A percentile compares a stretch with the other conserved stretches of the same genome.
phyloP scores from a whole-genome alignment of 2,797 vertebrate species.

The Podarcis siculus region DNA sequence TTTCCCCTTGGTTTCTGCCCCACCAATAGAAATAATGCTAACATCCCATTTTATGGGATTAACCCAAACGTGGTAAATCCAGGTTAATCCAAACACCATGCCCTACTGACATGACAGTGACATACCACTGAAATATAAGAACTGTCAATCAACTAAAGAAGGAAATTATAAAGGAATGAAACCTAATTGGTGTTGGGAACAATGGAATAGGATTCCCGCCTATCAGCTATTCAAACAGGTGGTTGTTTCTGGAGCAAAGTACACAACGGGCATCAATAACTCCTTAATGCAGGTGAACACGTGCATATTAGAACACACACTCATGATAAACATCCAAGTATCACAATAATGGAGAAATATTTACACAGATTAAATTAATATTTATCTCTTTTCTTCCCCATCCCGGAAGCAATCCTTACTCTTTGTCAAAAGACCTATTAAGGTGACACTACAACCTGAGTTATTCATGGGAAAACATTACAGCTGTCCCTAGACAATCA shows the following conservation, averaged over 20 bases:
- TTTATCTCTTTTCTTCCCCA: neutral
- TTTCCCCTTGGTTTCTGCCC: neutral
- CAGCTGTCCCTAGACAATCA: neutral
- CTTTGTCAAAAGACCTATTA: neutral
- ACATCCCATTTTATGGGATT: slow-evolving; percentile 9
- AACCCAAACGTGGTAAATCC: slow-evolving; percentile 5
- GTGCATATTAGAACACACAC: neutral
- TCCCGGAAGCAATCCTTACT: neutral
- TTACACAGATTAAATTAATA: neutral
- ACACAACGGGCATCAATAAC: neutral
- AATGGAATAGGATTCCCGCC: neutral
- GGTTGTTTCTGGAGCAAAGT: neutral
- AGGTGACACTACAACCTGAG: neutral
- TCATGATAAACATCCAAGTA: too few species aligned
- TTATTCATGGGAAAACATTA: neutral
- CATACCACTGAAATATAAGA: neutral
- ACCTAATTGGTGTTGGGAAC: neutral
- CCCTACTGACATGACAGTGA: neutral
- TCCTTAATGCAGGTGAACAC: neutral
- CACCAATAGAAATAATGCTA: neutral
- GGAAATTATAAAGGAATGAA: neutral
- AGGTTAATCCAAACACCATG: neutral
- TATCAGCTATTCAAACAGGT: neutral
- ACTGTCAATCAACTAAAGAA: neutral
- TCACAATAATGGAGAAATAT: neutral